Evolutionary conservation across 2,113 vertebrate species (phyloP), one percentile per base, ranked within the genome.

Genomic region (Callipepla californica): DNA sequence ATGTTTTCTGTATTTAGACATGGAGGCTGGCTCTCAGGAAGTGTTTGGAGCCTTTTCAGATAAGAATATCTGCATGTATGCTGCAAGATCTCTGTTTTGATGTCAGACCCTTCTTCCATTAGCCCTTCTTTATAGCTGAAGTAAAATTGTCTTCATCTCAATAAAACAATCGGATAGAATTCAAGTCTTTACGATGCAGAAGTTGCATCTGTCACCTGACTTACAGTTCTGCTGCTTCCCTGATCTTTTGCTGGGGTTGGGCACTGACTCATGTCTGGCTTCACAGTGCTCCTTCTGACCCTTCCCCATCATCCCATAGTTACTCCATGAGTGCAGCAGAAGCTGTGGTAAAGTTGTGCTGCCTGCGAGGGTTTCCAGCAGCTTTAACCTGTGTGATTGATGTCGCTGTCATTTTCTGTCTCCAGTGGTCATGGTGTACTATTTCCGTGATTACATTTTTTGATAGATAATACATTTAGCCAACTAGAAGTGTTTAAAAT

Each of bases 401-500:
- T 92, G 74, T 32, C 62, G 8, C 30, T 81, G 57, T 61, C 78
- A 14, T 26, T 74, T 23, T 51, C 20, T 50, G 55, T 66, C 50
- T 74, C 45, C 69, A 11, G 32, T 44, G 53, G 44, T 36, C 20
- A 8, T 20, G 67, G 26, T 23, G 4, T 15, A 26, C 44, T 81
- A 12, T 85, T 89, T 85, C 36, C 6, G 8, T 36, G 12, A 8
- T 68, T 45, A 34, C 53, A 21, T n/a, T 48, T 55, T 92, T 23
- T 82, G 70, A 82, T 62, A 85, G 79, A 77, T 89, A 85, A 69
- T 53, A 62, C 62, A 61, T 45, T 90, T 73, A 69, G 53, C 63
- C 72, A 79, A 36, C 82, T 73, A 16, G 87, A 92, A 85, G 75
- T 40, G 53, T 66, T 82, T 45, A 62, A 66, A 92, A 92, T 76